Percentiles rank a stretch among this genome's conserved stretches.
phyloP scores from a whole-genome alignment of 1,140 invertebrate genomes.

The Teleogryllus occipitalis region DNA sequence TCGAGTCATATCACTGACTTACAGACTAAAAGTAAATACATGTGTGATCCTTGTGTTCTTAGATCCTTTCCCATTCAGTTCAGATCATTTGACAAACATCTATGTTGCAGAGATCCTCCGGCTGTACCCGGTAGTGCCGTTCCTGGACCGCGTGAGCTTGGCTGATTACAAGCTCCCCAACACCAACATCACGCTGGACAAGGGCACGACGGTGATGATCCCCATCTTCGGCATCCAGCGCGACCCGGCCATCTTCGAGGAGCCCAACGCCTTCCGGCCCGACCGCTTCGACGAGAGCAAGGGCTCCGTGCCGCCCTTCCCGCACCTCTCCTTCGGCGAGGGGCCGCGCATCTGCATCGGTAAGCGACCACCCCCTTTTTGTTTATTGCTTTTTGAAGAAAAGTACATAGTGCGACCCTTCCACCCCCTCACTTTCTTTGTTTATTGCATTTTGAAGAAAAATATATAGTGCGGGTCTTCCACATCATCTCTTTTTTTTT shows the following conservation, averaged over 20 bases:
- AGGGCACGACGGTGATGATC: conserved; percentile 28
- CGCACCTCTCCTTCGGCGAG: conserved; percentile 7
- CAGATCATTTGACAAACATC: no score
- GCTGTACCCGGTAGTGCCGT: conserved; percentile 46
- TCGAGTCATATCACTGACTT: no score
- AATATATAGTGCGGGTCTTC: no score
- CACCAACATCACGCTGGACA: conserved; percentile 25
- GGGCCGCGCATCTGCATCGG: not conserved
- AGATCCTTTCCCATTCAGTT: no score
- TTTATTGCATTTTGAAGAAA: no score
- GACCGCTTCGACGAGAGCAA: conserved; percentile 10
- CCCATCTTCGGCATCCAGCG: conserved; percentile 11
- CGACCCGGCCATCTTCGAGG: not conserved
- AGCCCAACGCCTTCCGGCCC: conserved; percentile 3
- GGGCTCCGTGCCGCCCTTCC: not conserved
- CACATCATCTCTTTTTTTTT: no score
- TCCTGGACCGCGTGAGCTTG: conserved; percentile 40
- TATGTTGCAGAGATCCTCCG: conserved; percentile 39
- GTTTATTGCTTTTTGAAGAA: no score
- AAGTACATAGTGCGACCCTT: no score
- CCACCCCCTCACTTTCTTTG: no score
- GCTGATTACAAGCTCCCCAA: conserved; percentile 32
- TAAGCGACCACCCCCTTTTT: not conserved
- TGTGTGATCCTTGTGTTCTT: no score
- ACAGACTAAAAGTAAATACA: no score